These are phyloP conservation scores for Harpalus rubripes DNA, from an alignment of 2,888 invertebrate species.

Conservation along the genomic window DNA sequence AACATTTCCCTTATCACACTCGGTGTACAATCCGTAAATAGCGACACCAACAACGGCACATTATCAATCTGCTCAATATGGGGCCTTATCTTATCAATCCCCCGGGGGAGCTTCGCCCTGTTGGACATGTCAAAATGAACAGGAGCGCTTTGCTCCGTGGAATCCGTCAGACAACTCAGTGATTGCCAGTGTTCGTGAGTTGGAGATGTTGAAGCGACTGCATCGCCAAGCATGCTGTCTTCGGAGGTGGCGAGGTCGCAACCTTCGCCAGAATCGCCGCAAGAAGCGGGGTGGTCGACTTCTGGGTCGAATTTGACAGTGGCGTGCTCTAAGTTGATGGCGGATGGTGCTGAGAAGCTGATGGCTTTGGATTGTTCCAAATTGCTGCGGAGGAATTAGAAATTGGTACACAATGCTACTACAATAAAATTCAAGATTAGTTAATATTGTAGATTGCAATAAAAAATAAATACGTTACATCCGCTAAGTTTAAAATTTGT, in stretches of 20 bases:
- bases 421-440: too few species aligned
- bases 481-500: too few species aligned
- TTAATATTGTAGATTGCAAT: too few species aligned
- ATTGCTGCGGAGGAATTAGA: constrained; percentile 76
- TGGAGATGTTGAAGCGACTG: constrained; percentile 75
- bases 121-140: constrained; percentile 93
- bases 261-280: constrained; percentile 77
- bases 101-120: constrained; percentile 93
- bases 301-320: constrained; percentile 85
- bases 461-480: too few species aligned
- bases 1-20: constrained; percentile 94
- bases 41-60: constrained; percentile 96
- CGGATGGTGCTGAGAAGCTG: constrained; percentile 92
- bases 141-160: constrained; percentile 94
- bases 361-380: constrained; percentile 86
- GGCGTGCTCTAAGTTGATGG: constrained; percentile 87
- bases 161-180: constrained; percentile 91
- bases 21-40: constrained; percentile 99
- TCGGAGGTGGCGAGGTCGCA: constrained; percentile 74
- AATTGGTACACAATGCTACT: not conserved
- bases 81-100: constrained; percentile 97
- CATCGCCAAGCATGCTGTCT: constrained; percentile 77
- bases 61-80: constrained; percentile 98
- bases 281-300: constrained; percentile 75
- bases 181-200: constrained; percentile 88